Evolutionary conservation across 92 coral and sea anemone genomes (phyloP), one percentile per base, ranked within the genome.

Genomic region (Porites rus): DNA sequence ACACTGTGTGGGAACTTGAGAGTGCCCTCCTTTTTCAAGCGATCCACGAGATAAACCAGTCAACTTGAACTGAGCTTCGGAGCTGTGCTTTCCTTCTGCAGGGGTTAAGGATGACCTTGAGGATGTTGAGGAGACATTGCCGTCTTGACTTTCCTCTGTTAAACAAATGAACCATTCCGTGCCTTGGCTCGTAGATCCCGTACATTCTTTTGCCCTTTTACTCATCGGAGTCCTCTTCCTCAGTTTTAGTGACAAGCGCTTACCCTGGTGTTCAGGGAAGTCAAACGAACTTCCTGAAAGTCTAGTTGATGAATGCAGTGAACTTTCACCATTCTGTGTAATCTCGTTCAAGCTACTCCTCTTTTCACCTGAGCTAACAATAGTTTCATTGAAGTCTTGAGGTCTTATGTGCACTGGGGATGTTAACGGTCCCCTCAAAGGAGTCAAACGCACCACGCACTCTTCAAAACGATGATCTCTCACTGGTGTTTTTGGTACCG

Each of bases 361-460:
- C 38, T 54, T 61, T 2, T 28, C 28, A n/a, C 25, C 72, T 22
- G 22, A 5, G 19, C 20, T 24, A 73, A 28, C 1, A 22, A 21
- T n/a, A 1, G 10, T 4, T 16, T 19, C 17, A 20, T 62, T 63
- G 22, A 46, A 22, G 4, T 73, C 63, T 51, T 61, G 64, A 8
- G 87, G 51, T 17, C 12, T 31, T 52, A 63, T 12, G 79, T 62
- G 62, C 28, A 74, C 65, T 63, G 87, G 74, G 0, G 87, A 83
- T 64, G 31, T 59, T 20, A 65, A 18, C 22, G 73, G 74, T 52
- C 65, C 67, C 31, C 38, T 83, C 0, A 83, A 73, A 1, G 87
- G 87, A 51, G 87, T 74, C 0, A 83, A 73, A 74, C 61, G 80
- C 24, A 83, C 87, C 74, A 83, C 87, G 51, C 74, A 83, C 56